Base-by-base conservation (phyloP, 2,797 vertebrate genomes). In the Stomatorhinus walkeri region DNA sequence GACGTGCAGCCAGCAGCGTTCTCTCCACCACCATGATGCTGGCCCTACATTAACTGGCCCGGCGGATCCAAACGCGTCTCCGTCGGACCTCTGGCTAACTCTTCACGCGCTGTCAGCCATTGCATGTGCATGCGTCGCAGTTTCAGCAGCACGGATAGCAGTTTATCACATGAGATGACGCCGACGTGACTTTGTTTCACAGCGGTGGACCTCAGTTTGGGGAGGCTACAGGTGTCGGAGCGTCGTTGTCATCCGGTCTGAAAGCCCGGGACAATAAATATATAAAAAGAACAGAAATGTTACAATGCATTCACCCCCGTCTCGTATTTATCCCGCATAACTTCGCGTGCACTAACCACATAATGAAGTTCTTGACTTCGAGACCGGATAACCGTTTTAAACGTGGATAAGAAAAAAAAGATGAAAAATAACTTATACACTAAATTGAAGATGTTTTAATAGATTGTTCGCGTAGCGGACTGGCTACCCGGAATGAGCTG, bases 1-100 rank as follows among this genome's bases (percentile, higher is more conserved):
- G 97, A 87, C 97, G 93, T 1, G 97, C 97, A 16, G 98, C 97
- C 40, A 96, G 95, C 92, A 99, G 94, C 8, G 94, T 93, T 93
- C 92, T 93, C 91, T 97, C 98, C 92, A 95, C 93, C 85, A 96
- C 96, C 97, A 98, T 97, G 28, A 64, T 91, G 89, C 81, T 40
- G 36, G 16, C 72, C 14, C 36, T 43, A 43, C 10, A 79, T 14
- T 43, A 79, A 43, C 72, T 79, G 72, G 32, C 68, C 32, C 68
- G 12, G 36, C 14, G 32, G 14, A 36, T 76, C 68, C 68, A 40
- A 76, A 19, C 14, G 68, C 32, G 32, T 76, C 28, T 32, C 68
- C 1, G 28, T 36, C 79, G 79, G 40, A 43, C 10, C 36, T 9
- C 10, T 12, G 22, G 46, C 19, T n/a, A n/a, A 49, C 40, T 22